Conservation (phyloP, 2,888 invertebrate species). For the Margaritifera margaritifera region DNA sequence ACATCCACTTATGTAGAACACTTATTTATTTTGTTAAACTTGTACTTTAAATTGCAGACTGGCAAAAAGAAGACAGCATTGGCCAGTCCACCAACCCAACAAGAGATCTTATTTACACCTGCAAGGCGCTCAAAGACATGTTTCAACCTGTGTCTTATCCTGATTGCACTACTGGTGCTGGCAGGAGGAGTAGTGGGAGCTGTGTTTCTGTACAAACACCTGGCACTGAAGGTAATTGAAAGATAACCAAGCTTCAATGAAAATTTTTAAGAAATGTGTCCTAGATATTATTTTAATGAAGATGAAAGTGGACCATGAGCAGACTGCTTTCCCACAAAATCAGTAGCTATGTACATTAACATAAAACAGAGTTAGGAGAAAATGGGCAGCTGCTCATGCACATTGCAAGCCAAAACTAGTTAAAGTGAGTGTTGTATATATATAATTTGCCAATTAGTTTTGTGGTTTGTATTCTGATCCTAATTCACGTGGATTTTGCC, state of each 20-base stretch:
- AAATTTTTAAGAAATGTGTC: background rate
- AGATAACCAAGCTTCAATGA: background rate
- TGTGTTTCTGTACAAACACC: constrained; percentile 84
- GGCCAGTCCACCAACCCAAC: constrained; percentile 15
- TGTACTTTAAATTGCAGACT: constrained; percentile 26
- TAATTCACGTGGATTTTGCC: too few relatives aligned
- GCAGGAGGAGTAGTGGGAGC: constrained; percentile 82
- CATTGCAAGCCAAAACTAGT: too few relatives aligned
- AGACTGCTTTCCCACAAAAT: too few relatives aligned
- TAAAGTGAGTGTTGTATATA: too few relatives aligned
- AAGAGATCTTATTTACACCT: constrained; percentile 35
- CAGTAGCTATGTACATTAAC: too few relatives aligned
- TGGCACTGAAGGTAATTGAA: constrained; percentile 75
- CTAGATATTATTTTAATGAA: background rate
- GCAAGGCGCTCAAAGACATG: constrained; percentile 35
- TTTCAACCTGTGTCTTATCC: constrained; percentile 81
- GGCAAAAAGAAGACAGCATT: constrained; percentile 31
- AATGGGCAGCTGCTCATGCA: too few relatives aligned
- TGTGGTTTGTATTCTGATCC: too few relatives aligned
- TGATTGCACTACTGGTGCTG: constrained; percentile 82
- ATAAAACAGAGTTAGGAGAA: too few relatives aligned
- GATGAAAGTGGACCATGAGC: background rate
- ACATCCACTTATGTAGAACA: background rate
- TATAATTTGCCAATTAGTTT: too few relatives aligned
- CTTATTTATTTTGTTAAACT: background rate